Evolutionary conservation across 1,140 invertebrate species (phyloP).

Genomic region (Drosophila dunni): DNA sequence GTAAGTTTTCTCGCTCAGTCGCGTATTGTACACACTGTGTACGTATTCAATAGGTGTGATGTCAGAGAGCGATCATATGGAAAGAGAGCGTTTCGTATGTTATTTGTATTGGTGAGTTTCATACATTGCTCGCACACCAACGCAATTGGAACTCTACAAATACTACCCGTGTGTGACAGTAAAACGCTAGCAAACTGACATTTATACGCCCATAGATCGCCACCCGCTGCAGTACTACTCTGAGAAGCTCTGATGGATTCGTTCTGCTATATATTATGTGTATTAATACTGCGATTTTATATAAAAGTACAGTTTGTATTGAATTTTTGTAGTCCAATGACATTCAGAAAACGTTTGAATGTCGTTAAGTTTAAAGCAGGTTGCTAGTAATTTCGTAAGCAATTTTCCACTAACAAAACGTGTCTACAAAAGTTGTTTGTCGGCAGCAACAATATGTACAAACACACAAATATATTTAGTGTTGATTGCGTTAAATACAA

Average conservation of each 20-base stretch:
- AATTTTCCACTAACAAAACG: slow-evolving; percentile 22
- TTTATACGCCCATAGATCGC: neutral
- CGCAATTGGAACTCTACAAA: slow-evolving; percentile 11
- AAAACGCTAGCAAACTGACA: neutral
- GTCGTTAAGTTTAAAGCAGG: neutral
- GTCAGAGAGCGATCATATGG: neutral
- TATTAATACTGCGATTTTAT: neutral
- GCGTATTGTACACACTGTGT: neutral
- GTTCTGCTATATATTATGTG: neutral
- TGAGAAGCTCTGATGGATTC: neutral
- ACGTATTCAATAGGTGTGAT: neutral
- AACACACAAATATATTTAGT: neutral
- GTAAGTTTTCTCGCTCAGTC: neutral
- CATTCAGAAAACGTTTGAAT: neutral
- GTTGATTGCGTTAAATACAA: neutral
- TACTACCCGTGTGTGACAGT: neutral
- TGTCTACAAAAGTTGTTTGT: slow-evolving; percentile 1
- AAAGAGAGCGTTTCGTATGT: slow-evolving; percentile 1
- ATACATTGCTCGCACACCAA: slow-evolving; percentile 1
- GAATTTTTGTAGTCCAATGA: neutral
- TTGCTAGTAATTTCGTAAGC: neutral
- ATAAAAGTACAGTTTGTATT: neutral
- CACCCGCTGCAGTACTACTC: neutral
- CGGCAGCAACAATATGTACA: neutral
- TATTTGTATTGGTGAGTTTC: slow-evolving; percentile 6